Conservation (phyloP, 2,888 invertebrate species). For the Tolmerus cingulatus region DNA sequence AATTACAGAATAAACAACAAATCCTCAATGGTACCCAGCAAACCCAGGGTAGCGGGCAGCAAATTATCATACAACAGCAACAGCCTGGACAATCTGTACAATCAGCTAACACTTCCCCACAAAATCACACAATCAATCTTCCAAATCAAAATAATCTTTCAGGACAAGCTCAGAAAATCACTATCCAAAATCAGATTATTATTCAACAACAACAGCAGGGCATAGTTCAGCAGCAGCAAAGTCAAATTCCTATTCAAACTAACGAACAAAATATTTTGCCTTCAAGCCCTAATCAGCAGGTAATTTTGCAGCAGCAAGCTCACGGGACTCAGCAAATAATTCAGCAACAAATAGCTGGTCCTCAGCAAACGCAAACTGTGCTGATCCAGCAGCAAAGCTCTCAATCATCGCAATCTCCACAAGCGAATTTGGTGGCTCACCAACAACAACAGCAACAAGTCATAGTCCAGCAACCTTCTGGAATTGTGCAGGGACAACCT, state of each 20-base stretch:
- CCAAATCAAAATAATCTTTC: slow-evolving; percentile 13
- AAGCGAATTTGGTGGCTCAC: slow-evolving; percentile 57
- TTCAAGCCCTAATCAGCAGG: slow-evolving; percentile 60
- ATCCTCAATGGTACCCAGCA: slow-evolving; percentile 27
- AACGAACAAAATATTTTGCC: slow-evolving; percentile 29
- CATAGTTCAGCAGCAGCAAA: slow-evolving; percentile 65
- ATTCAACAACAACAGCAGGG: slow-evolving; percentile 64
- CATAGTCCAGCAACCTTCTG: slow-evolving; percentile 48
- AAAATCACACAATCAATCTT: slow-evolving; percentile 5
- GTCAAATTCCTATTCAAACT: slow-evolving; percentile 63
- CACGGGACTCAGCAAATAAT: slow-evolving; percentile 52
- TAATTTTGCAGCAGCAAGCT: slow-evolving; percentile 52
- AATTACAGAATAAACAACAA: slow-evolving; percentile 49
- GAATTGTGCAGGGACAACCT: slow-evolving; percentile 58
- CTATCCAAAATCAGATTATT: slow-evolving; percentile 66
- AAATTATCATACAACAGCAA: slow-evolving; percentile 55
- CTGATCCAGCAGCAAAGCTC: slow-evolving; percentile 58
- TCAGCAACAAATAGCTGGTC: slow-evolving; percentile 62
- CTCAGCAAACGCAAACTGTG: slow-evolving; percentile 62
- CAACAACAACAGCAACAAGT: slow-evolving; percentile 66
- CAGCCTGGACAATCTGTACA: slow-evolving; percentile 54
- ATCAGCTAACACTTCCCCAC: slow-evolving; percentile 55
- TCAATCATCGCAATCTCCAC: slow-evolving; percentile 50
- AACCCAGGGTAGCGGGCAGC: slow-evolving; percentile 50
- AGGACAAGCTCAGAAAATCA: slow-evolving; percentile 51